Evolutionary conservation across 2,888 invertebrate genomes (phyloP), one percentile per base, ranked within the genome.

Genomic region (Subacronicta megacephala): DNA sequence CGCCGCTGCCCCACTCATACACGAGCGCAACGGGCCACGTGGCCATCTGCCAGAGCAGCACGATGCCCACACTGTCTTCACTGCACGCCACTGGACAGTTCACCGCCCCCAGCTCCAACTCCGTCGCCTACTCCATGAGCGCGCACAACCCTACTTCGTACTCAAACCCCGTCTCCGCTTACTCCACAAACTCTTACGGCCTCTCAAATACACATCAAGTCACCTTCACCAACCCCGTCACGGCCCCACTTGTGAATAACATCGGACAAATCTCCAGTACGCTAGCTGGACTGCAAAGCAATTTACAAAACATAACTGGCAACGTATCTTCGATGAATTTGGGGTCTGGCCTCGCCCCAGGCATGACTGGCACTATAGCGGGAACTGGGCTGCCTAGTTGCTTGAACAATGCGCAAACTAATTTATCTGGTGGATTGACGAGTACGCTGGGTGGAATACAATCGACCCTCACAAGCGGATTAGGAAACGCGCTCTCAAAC

Each of bases 51-150:
- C 95, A 95, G 92, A 95, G 95, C 90, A 95, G 94, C 89, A 95
- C 96, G 66, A 95, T 96, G 95, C 95, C 95, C 68, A 95, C 95
- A 68, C 88, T 93, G 37, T 95, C 95, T 68, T 91, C 95, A 73
- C 87, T 90, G 49, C 94, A 94, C 63, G 88, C 90, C 43, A 84
- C 93, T 10, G 89, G 89, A 49, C 94, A 93, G 70, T 93, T 90
- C 68, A 88, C 90, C 15, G 92, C 92, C 50, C 92, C 94, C 64
- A 92, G 85, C 81, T 94, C 94, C 63, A 94, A 93, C 78, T 92
- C 94, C 57, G 90, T 92, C 55, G 91, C 90, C 63, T 94, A 94
- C 72, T 93, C 94, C 47, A 94, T 94, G 86, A 92, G 92, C 77
- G 87, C 92, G 69, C 94, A 92, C 90, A 95, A 95, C 62, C 94